Percentiles rank a stretch among this genome's conserved stretches.
Conservation (phyloP, 1,140 invertebrate species). For the Ceratosolen solmsi region DNA sequence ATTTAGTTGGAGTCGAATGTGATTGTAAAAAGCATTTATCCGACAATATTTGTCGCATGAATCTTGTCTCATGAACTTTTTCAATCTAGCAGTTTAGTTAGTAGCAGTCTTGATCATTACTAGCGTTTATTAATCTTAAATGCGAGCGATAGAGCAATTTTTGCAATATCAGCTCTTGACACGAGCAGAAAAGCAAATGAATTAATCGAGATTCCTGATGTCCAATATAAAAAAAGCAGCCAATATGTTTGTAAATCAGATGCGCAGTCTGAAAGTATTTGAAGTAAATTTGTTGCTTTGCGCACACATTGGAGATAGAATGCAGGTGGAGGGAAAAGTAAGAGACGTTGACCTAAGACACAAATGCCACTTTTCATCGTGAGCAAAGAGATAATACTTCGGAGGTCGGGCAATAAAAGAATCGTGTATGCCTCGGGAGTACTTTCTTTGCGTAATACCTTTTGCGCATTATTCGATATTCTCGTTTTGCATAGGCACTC, state of each 20-base stretch:
- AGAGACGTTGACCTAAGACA: background rate
- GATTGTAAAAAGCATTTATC: too few relatives aligned
- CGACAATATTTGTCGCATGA: too few relatives aligned
- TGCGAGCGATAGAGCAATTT: too few relatives aligned
- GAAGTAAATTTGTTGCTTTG: background rate
- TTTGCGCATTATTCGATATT: slow-evolving; percentile 1
- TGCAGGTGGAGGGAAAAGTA: background rate
- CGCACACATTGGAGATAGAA: background rate
- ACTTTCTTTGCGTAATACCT: background rate
- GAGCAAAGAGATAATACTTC: slow-evolving; percentile 4
- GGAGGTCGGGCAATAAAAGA: background rate
- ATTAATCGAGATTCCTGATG: too few relatives aligned
- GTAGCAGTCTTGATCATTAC: too few relatives aligned
- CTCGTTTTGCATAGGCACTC: slow-evolving; percentile 10
- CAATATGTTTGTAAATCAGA: background rate
- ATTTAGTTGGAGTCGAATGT: too few relatives aligned
- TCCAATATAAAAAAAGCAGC: too few relatives aligned
- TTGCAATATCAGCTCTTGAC: too few relatives aligned
- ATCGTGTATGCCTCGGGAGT: background rate
- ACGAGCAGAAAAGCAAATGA: too few relatives aligned
- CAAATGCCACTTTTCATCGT: background rate
- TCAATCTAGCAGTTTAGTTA: too few relatives aligned
- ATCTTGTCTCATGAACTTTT: too few relatives aligned
- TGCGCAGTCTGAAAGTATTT: background rate
- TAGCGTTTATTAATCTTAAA: too few relatives aligned